Conservation (phyloP, 2,888 invertebrate genomes). For the Portevinia maculata region DNA sequence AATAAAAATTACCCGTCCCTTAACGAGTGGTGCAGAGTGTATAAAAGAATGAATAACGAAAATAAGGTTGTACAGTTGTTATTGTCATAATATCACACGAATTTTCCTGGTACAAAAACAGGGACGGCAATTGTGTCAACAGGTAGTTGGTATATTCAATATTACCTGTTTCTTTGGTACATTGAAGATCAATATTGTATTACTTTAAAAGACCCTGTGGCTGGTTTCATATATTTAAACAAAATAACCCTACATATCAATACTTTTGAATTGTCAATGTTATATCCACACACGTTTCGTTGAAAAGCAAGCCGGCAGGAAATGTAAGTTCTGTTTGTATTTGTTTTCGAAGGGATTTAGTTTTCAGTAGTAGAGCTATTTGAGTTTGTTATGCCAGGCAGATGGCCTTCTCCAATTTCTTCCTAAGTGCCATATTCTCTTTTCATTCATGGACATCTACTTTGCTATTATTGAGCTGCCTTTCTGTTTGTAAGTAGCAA, state of each 20-base stretch:
- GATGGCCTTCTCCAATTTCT: neutral
- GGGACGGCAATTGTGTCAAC: constrained; percentile 10
- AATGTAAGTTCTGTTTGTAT: neutral
- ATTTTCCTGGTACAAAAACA: too few relatives aligned
- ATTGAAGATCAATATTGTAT: constrained; percentile 5
- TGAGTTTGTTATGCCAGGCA: neutral
- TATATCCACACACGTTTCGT: neutral
- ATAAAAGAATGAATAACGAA: too few relatives aligned
- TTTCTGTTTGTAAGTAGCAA: too few relatives aligned
- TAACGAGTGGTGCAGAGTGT: too few relatives aligned
- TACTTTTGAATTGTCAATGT: neutral
- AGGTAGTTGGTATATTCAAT: constrained; percentile 7
- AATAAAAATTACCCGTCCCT: too few relatives aligned
- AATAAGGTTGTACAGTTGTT: too few relatives aligned
- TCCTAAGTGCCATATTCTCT: neutral
- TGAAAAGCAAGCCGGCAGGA: constrained; percentile 7
- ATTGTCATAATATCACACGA: too few relatives aligned
- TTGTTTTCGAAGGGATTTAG: neutral
- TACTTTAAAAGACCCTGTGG: neutral
- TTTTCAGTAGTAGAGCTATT: neutral
- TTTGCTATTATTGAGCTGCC: neutral
- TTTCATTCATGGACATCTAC: neutral
- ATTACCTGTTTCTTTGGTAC: constrained; percentile 16
- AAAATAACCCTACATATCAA: constrained; percentile 20
- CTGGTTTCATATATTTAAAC: neutral